Percentiles rank a stretch among this genome's conserved stretches.
These are phyloP conservation scores for Hemiscyllium ocellatum DNA, from an alignment of 2,113 vertebrate genomes.

Conservation along the genomic window DNA sequence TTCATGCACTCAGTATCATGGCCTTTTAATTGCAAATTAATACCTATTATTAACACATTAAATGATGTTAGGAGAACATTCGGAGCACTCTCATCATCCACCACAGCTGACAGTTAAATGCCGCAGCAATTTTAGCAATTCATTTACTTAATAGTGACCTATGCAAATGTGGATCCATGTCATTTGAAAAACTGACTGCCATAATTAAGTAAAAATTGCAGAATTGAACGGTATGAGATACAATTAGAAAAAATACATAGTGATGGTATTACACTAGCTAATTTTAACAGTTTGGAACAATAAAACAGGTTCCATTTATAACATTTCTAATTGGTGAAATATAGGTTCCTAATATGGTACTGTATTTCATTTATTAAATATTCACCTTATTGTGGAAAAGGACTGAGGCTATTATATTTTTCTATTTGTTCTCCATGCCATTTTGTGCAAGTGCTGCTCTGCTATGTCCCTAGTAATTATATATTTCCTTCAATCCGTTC, in stretches of 20 bases:
- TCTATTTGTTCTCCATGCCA: conserved; percentile 21
- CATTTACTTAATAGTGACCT: conserved; percentile 88
- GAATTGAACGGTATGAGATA: conserved; percentile 76
- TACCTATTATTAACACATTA: conserved; percentile 94
- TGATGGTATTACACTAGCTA: conserved; percentile 9
- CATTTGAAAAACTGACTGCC: conserved; percentile 83
- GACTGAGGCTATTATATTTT: conserved; percentile 26
- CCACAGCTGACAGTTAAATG: conserved; percentile 88
- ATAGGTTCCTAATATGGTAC: neutral
- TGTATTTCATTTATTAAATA: conserved; percentile 27
- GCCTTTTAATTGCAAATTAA: conserved; percentile 88
- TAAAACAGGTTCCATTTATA: conserved; percentile 24
- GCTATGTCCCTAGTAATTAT: conserved; percentile 33
- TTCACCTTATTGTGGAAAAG: conserved; percentile 13
- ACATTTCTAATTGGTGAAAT: conserved; percentile 30
- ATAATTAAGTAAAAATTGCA: conserved; percentile 80
- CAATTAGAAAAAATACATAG: conserved; percentile 67
- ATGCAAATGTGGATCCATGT: conserved; percentile 83
- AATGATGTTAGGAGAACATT: conserved; percentile 80
- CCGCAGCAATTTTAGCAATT: conserved; percentile 82
- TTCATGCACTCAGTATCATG: conserved; percentile 69
- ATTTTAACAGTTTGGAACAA: conserved; percentile 32
- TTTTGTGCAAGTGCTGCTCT: conserved; percentile 11
- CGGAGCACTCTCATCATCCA: conserved; percentile 82
- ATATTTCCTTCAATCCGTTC: conserved; percentile 36